Conservation (phyloP, 1,140 invertebrate genomes). For the Anadara kagoshimensis region DNA sequence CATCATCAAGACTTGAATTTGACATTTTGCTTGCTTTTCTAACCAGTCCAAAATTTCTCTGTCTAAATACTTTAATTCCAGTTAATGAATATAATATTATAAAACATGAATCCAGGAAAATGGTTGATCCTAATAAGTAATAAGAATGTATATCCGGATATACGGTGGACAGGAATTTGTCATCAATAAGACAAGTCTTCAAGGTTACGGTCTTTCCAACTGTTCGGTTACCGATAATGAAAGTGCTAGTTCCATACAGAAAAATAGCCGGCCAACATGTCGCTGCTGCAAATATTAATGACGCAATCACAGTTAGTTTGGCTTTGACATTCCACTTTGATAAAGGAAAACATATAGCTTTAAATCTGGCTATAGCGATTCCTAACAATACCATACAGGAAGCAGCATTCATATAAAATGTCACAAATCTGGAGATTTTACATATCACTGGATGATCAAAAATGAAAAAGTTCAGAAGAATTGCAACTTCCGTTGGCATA, state of each 20-base stretch:
- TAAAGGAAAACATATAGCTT: constrained; percentile 12
- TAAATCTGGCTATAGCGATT: constrained; percentile 35
- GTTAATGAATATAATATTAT: constrained; percentile 24
- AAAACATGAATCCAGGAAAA: constrained; percentile 11
- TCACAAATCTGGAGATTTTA: constrained; percentile 31
- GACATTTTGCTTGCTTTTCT: background rate
- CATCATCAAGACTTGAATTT: too few relatives aligned
- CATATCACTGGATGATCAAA: constrained; percentile 40
- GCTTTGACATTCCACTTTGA: constrained; percentile 8
- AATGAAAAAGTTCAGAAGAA: constrained; percentile 18
- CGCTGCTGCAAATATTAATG: constrained; percentile 1
- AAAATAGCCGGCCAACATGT: constrained; percentile 39
- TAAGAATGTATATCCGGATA: constrained; percentile 17
- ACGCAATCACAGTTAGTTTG: constrained; percentile 6
- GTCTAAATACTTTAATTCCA: constrained; percentile 6
- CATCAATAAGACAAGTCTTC: constrained; percentile 24
- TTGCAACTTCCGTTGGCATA: constrained; percentile 27
- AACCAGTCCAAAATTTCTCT: constrained; percentile 12
- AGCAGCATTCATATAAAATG: constrained; percentile 33
- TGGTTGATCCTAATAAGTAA: constrained; percentile 23
- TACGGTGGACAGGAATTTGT: constrained; percentile 5
- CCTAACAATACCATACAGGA: constrained; percentile 28
- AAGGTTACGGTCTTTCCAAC: background rate
- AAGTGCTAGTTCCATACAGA: constrained; percentile 25
- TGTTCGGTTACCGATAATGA: background rate